phyloP scores from a whole-genome alignment of 2,888 invertebrate species.

The Ypsolopha sequella region DNA sequence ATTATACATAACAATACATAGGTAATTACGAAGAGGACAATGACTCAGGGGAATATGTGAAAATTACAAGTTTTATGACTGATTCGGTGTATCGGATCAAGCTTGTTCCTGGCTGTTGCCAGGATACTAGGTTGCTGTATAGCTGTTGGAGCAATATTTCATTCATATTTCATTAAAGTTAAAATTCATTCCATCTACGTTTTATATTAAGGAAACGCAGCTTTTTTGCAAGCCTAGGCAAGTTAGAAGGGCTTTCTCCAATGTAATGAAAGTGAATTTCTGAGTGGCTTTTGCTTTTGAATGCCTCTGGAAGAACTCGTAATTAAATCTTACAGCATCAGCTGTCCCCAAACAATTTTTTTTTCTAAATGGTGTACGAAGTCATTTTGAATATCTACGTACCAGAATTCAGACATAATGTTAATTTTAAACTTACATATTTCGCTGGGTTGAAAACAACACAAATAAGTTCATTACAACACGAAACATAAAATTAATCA shows the following conservation, averaged over 20 bases:
- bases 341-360: neutral
- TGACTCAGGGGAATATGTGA: too few species aligned
- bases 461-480: neutral
- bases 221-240: neutral
- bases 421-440: neutral
- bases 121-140: too few species aligned
- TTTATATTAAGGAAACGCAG: too few species aligned
- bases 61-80: too few species aligned
- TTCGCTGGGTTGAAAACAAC: neutral
- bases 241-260: neutral
- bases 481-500: neutral
- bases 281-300: neutral
- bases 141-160: too few species aligned
- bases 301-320: neutral
- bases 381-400: neutral
- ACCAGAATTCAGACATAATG: neutral
- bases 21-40: too few species aligned
- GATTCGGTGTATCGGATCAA: too few species aligned
- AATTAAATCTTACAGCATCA: neutral
- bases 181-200: too few species aligned
- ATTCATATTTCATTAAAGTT: too few species aligned
- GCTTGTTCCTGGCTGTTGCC: too few species aligned
- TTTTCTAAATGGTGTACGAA: neutral
- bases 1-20: too few species aligned
- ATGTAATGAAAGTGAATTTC: slow-evolving; percentile 1